Conservation (phyloP, 2,888 invertebrate genomes). For the Ormyrus nitidulus region DNA sequence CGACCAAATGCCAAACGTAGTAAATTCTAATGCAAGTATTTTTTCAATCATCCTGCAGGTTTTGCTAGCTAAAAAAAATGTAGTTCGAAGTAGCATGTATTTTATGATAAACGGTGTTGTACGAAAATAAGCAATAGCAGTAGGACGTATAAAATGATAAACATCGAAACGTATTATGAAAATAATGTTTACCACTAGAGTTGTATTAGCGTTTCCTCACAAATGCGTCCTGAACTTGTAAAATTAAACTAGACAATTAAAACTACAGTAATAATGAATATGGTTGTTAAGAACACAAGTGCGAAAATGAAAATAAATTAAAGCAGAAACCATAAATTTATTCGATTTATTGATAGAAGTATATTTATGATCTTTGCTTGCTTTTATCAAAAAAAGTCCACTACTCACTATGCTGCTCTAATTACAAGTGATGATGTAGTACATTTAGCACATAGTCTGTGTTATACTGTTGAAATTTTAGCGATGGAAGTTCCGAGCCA, state of each 20-base stretch:
- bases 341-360: too few relatives aligned
- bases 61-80: neutral
- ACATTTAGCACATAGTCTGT: too few relatives aligned
- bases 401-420: too few relatives aligned
- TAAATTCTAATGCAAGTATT: neutral
- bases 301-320: too few relatives aligned
- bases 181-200: slow-evolving; percentile 15
- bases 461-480: too few relatives aligned
- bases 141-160: neutral
- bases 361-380: too few relatives aligned
- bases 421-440: too few relatives aligned
- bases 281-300: too few relatives aligned
- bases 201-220: slow-evolving; percentile 19
- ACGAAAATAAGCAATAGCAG: neutral
- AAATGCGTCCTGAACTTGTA: slow-evolving; percentile 14
- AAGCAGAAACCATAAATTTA: too few relatives aligned
- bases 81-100: neutral
- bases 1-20: slow-evolving; percentile 13
- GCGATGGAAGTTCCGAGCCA: too few relatives aligned
- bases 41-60: neutral
- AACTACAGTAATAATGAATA: neutral
- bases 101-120: slow-evolving; percentile 7
- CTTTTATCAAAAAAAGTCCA: too few relatives aligned
- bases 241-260: neutral
- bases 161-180: neutral